Evolutionary conservation across 1,140 invertebrate species (phyloP).

Genomic region (Drosophila simulans): DNA sequence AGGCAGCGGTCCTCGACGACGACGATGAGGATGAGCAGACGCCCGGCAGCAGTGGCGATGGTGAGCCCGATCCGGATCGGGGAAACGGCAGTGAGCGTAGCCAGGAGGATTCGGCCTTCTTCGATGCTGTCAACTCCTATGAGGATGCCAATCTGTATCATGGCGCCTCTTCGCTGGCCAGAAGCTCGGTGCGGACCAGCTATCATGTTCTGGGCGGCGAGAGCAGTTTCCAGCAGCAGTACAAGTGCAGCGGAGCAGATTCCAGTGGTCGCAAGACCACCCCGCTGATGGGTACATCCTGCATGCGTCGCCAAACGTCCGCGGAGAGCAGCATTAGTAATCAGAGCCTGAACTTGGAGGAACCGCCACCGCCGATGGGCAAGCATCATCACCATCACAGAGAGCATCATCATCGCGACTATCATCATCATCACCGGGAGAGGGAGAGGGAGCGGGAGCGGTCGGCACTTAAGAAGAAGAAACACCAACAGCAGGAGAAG

Average conservation of each 20-base stretch:
- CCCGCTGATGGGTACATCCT: slow-evolving; percentile 64
- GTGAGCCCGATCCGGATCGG: slow-evolving; percentile 31
- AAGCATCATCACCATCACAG: slow-evolving; percentile 50
- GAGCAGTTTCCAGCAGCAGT: slow-evolving; percentile 81
- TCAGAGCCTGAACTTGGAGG: slow-evolving; percentile 79
- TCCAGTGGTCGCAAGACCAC: slow-evolving; percentile 68
- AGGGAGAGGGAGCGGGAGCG: slow-evolving; percentile 14
- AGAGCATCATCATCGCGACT: slow-evolving; percentile 54
- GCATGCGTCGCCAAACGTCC: slow-evolving; percentile 81
- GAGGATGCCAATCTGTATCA: slow-evolving; percentile 70
- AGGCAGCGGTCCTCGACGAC: slow-evolving; percentile 39
- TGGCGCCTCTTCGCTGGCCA: slow-evolving; percentile 70
- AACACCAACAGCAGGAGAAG: slow-evolving; percentile 32
- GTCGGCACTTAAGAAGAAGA: slow-evolving; percentile 56
- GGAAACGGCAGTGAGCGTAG: slow-evolving; percentile 75
- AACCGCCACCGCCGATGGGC: slow-evolving; percentile 40
- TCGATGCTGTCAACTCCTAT: slow-evolving; percentile 76
- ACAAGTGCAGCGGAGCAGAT: slow-evolving; percentile 73
- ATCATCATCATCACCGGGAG: slow-evolving; percentile 60
- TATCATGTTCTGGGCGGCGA: slow-evolving; percentile 74
- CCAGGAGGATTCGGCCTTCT: slow-evolving; percentile 79
- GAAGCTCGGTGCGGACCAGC: slow-evolving; percentile 78
- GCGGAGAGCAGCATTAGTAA: slow-evolving; percentile 84
- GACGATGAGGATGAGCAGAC: slow-evolving; percentile 60
- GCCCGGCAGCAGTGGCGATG: slow-evolving; percentile 61